Evolutionary conservation across 1,140 invertebrate species (phyloP).

Genomic region (Brachionus rotundiformis): DNA sequence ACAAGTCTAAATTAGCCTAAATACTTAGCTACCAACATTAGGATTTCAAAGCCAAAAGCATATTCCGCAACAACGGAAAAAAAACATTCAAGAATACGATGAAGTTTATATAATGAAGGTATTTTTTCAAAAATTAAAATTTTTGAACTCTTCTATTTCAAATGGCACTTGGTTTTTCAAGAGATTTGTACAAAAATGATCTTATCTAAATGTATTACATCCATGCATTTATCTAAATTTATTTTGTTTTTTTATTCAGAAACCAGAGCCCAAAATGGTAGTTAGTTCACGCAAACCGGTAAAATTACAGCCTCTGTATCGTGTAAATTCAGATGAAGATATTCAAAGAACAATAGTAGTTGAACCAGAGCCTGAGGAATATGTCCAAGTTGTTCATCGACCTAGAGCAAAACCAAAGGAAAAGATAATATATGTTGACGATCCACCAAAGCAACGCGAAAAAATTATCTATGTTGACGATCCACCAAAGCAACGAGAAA

Average conservation of each 20-base stretch:
- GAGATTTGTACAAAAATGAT: neutral
- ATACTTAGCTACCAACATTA: neutral
- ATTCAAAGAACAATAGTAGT: neutral
- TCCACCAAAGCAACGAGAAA: neutral
- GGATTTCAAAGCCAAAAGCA: neutral
- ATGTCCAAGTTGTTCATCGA: slow-evolving; percentile 40
- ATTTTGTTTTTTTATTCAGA: neutral
- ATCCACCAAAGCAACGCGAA: neutral
- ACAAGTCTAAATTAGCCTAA: neutral
- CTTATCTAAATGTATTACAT: neutral
- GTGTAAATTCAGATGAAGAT: slow-evolving; percentile 40
- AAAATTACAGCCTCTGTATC: slow-evolving; percentile 29
- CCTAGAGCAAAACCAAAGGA: slow-evolving; percentile 42
- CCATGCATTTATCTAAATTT: neutral
- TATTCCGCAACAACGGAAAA: neutral
- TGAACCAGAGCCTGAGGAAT: slow-evolving; percentile 9
- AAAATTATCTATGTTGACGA: slow-evolving; percentile 35
- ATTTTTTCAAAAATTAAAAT: neutral
- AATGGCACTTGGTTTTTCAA: neutral
- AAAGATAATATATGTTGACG: slow-evolving; percentile 47
- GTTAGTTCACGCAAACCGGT: slow-evolving; percentile 32
- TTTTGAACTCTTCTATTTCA: neutral
- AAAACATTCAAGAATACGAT: neutral
- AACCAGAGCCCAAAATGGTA: neutral
- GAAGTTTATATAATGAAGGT: neutral